phyloP scores from a whole-genome alignment of 1,140 invertebrate genomes.

The Heliconius eleuchia region DNA sequence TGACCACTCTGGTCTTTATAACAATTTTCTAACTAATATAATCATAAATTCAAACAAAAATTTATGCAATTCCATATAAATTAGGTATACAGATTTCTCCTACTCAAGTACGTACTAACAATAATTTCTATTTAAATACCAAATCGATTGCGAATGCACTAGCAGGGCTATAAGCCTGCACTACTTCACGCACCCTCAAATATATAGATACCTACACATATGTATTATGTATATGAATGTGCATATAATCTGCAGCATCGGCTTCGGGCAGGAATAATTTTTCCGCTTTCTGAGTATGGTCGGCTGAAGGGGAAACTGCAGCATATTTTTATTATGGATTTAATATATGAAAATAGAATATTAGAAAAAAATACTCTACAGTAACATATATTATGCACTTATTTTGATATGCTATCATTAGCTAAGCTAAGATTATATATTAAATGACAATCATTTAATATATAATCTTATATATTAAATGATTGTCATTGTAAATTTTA shows the following conservation, averaged over 20 bases:
- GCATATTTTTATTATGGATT: background rate
- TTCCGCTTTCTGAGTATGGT: conserved; percentile 49
- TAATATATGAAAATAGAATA: background rate
- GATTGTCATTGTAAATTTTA: too few relatives aligned
- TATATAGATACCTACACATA: background rate
- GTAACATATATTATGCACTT: too few relatives aligned
- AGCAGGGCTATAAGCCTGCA: conserved; percentile 9
- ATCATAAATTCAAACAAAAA: too few relatives aligned
- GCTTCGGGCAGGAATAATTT: conserved; percentile 45
- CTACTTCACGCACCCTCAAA: conserved; percentile 27
- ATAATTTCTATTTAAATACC: background rate
- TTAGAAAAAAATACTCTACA: background rate
- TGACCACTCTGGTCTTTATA: too few relatives aligned
- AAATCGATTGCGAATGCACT: conserved; percentile 8
- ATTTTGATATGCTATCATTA: too few relatives aligned
- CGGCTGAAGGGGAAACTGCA: conserved; percentile 23
- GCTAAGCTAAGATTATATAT: too few relatives aligned
- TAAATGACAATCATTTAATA: too few relatives aligned
- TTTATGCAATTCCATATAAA: too few relatives aligned
- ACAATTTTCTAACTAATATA: too few relatives aligned
- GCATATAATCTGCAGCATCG: conserved; percentile 30
- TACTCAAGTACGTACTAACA: too few relatives aligned
- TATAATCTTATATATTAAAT: too few relatives aligned
- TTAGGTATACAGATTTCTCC: too few relatives aligned
- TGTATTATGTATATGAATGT: conserved; percentile 16